A percentile compares a stretch with the other conserved stretches of the same genome.
Conservation (phyloP, 2,797 vertebrate genomes). For the Chaetodon trifasciatus region DNA sequence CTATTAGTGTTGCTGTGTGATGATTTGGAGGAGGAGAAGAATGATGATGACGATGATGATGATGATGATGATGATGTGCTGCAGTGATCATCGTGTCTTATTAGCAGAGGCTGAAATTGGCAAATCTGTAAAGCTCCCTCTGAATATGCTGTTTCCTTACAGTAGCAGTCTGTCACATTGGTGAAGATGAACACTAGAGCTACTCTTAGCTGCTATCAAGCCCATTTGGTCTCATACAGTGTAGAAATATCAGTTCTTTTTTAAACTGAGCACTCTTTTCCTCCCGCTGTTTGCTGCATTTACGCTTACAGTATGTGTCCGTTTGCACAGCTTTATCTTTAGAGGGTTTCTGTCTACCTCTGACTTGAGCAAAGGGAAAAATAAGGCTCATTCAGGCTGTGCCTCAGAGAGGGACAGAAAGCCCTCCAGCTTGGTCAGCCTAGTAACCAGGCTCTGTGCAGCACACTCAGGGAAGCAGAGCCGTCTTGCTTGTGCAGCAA, state of each 20-base stretch:
- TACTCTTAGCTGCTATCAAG: background rate
- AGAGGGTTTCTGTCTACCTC: conserved; percentile 38
- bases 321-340: conserved; percentile 15
- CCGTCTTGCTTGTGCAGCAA: conserved; percentile 78
- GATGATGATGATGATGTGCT: conserved; percentile 29
- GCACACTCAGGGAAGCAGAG: conserved; percentile 78
- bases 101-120: conserved; percentile 18
- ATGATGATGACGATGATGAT: conserved; percentile 14
- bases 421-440: conserved; percentile 73
- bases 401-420: conserved; percentile 70
- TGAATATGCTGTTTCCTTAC: background rate
- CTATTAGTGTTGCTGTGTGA: conserved; percentile 59
- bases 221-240: background rate
- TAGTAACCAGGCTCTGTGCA: conserved; percentile 76
- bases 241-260: background rate
- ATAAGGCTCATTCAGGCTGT: conserved; percentile 67
- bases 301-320: background rate
- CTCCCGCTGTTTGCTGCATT: background rate
- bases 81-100: conserved; percentile 42
- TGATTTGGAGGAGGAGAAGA: conserved; percentile 46
- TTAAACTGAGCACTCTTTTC: background rate
- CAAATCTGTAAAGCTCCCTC: background rate
- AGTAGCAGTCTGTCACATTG: background rate
- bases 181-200: background rate
- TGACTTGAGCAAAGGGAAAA: conserved; percentile 51